Evolutionary conservation across 2,888 invertebrate genomes (phyloP).

Genomic region (Pogonocherus hispidulus): DNA sequence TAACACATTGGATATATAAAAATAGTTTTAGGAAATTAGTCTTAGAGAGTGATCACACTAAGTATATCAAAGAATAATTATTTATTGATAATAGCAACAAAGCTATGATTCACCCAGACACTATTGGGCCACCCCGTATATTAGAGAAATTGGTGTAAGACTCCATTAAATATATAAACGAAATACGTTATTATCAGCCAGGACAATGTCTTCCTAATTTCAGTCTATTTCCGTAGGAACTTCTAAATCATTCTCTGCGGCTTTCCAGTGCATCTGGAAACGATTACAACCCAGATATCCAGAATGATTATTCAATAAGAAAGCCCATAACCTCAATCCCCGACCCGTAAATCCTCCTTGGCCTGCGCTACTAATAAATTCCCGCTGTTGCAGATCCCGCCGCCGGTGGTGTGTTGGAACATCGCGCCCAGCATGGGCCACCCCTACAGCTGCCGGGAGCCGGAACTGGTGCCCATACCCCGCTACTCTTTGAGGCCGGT

Average conservation of each 20-base stretch:
- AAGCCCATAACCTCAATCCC: constrained; percentile 33
- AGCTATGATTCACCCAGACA: no score
- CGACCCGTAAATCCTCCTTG: constrained; percentile 48
- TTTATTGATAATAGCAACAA: no score
- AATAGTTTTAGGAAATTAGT: no score
- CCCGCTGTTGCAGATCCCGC: constrained; percentile 70
- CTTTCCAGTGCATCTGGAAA: neutral
- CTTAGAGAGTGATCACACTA: no score
- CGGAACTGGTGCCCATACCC: constrained; percentile 72
- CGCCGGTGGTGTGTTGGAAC: constrained; percentile 74
- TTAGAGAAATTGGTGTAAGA: no score
- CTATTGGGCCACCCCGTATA: no score
- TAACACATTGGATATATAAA: no score
- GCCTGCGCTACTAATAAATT: constrained; percentile 20
- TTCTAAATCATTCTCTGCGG: neutral
- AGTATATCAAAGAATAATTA: no score
- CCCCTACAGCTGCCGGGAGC: constrained; percentile 73
- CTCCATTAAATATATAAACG: no score
- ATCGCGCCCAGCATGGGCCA: constrained; percentile 75
- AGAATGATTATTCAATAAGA: constrained; percentile 43
- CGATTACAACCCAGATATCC: constrained; percentile 31
- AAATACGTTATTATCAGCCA: no score
- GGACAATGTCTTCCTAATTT: no score
- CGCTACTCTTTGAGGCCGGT: constrained; percentile 72
- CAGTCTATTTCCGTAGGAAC: no score